A percentile compares a stretch with the other conserved stretches of the same genome.
Evolutionary conservation across 1,140 invertebrate species (phyloP).

Genomic region (Cherax quadricarinatus): DNA sequence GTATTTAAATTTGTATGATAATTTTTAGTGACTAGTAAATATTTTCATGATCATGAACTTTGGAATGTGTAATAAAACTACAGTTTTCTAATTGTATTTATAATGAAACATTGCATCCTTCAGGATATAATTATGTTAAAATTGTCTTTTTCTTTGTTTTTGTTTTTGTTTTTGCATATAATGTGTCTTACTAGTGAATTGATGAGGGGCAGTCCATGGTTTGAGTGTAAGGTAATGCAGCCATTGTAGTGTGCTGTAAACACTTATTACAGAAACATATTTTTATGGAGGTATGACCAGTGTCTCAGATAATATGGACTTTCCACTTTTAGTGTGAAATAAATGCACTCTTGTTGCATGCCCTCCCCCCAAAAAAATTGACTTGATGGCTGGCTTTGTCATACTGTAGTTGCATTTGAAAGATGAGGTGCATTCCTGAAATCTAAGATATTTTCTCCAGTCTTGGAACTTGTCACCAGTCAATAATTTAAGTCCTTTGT

Average conservation of each 20-base stretch:
- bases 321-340: constrained; percentile 25
- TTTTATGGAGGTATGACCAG: background rate
- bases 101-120: constrained; percentile 24
- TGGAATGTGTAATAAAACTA: constrained; percentile 26
- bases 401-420: constrained; percentile 47
- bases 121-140: constrained; percentile 7
- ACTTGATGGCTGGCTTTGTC: constrained; percentile 54
- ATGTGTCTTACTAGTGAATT: constrained; percentile 31
- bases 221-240: constrained; percentile 5
- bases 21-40: constrained; percentile 26
- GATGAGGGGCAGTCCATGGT: background rate
- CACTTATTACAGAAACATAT: background rate
- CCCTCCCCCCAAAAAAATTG: constrained; percentile 24
- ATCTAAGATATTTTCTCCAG: constrained; percentile 37
- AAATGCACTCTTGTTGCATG: constrained; percentile 58
- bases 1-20: constrained; percentile 11
- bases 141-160: constrained; percentile 8
- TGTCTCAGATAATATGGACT: background rate
- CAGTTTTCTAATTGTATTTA: constrained; percentile 32
- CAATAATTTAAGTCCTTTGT: constrained; percentile 53
- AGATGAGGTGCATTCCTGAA: constrained; percentile 39
- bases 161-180: constrained; percentile 20
- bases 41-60: constrained; percentile 34
- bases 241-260: constrained; percentile 5
- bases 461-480: constrained; percentile 52